Base-by-base conservation (phyloP, 2,888 invertebrate genomes). In the Cataglyphis altisquamis region DNA sequence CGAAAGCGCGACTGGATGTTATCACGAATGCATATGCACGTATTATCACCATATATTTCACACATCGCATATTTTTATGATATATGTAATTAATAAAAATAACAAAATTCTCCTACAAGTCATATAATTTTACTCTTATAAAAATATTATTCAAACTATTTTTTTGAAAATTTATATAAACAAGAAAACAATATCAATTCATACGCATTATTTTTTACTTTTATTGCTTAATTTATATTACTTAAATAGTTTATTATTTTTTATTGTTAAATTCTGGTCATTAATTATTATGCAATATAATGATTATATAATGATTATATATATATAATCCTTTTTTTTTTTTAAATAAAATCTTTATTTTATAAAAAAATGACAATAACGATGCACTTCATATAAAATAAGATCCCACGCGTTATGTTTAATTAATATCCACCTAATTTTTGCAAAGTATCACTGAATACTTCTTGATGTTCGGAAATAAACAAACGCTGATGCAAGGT, bases 1-100 rank as follows among this genome's bases (percentile, higher is more conserved):
- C 39, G 62, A 78, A 15, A 77, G 52, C 57, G 8, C 18, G 25
- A 36, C 21, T 45, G 29, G 32, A 77, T 62, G 52, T 84, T 52
- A 41, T 67, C 52, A 83, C 10, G 18, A 39, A 83, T 15, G 18
- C 8, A 12, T 0, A 21, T 60, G 12, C 36, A 70, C 60, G 21
- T 41, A 18, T 6, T 45, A 5, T 45, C 10, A 32, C 10, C 32
- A 18, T 15, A 6, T 45, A 29, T 25, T 70, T 67, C 21, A 57
- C 32, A 1, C 64, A n/a, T 36, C 36, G 36, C 25, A n/a, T 70
- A 21, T 1, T 36, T 78, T 62, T 45, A 78, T 2, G 1, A 1
- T 36, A 15, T 25, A 36, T 25, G 25, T 70, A 3, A 25, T 45
- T 32, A 45, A 32, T 45, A 12, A 6, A 60, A 5, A 48, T 25